Evolutionary conservation across 2,888 invertebrate genomes (phyloP).

Genomic region (Phlogophora meticulosa): DNA sequence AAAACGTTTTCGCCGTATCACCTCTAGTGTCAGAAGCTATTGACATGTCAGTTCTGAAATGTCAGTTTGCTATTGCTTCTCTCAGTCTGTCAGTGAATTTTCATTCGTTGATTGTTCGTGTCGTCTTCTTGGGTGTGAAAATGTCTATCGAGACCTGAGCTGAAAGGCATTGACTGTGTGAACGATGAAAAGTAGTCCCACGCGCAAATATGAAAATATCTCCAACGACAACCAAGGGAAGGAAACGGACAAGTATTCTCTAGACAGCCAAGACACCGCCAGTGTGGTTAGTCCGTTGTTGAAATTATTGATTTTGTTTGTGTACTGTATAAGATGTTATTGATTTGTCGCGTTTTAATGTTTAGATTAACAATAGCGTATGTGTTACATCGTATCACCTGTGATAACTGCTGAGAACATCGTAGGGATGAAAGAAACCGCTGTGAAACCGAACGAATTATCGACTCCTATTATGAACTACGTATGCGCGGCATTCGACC

Average conservation of each 20-base stretch:
- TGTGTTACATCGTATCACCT: slow-evolving; percentile 34
- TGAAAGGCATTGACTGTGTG: slow-evolving; percentile 79
- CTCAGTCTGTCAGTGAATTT: slow-evolving; percentile 73
- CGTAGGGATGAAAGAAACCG: slow-evolving; percentile 30
- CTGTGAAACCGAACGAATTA: slow-evolving; percentile 16
- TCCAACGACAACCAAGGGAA: slow-evolving; percentile 86
- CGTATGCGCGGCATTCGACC: slow-evolving; percentile 67
- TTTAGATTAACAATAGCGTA: slow-evolving; percentile 64
- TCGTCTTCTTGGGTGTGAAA: slow-evolving; percentile 80
- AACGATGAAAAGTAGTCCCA: slow-evolving; percentile 90
- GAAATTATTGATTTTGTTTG: slow-evolving; percentile 89
- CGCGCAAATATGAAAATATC: slow-evolving; percentile 89
- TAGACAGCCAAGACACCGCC: slow-evolving; percentile 90
- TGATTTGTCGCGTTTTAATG: slow-evolving; percentile 79
- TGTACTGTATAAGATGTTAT: slow-evolving; percentile 83
- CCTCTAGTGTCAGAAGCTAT: slow-evolving; percentile 33
- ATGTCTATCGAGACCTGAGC: slow-evolving; percentile 86
- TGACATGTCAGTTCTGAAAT: slow-evolving; percentile 32
- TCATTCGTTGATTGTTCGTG: slow-evolving; percentile 78
- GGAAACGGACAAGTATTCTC: slow-evolving; percentile 88
- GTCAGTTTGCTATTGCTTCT: slow-evolving; percentile 37
- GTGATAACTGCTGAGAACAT: slow-evolving; percentile 23
- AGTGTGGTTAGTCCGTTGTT: slow-evolving; percentile 88
- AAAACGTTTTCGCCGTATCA: neutral
- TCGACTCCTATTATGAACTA: slow-evolving; percentile 43